Conservation (phyloP, 92 coral and sea anemone species). For the Paragorgia papillata region DNA sequence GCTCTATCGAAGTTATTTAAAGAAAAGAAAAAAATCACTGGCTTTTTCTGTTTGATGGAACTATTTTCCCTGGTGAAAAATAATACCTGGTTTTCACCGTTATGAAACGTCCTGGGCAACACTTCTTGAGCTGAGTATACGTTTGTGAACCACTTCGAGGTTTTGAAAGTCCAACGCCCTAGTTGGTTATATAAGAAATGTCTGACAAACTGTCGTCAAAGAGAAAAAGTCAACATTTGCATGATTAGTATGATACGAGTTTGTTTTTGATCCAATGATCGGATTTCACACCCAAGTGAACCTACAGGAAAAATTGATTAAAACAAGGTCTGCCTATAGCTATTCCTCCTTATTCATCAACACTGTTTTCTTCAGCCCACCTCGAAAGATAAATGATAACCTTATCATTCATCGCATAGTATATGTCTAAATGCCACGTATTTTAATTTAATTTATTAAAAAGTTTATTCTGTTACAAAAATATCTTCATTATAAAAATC, state of each 20-base stretch:
- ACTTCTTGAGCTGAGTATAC: conserved; percentile 11
- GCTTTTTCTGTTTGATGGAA: conserved; percentile 3
- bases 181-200: not conserved
- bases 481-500: not conserved
- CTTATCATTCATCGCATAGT: conserved; percentile 39
- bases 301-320: not conserved
- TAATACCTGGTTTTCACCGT: not conserved
- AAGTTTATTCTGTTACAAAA: conserved; percentile 2
- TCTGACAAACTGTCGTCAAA: no score
- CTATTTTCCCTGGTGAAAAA: not conserved
- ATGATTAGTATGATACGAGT: not conserved
- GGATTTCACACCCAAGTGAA: not conserved
- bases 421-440: conserved; percentile 41
- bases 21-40: conserved; percentile 1
- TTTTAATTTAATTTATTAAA: conserved; percentile 31
- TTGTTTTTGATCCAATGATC: not conserved
- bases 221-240: not conserved
- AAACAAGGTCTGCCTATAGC: not conserved
- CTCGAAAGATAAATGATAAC: conserved; percentile 37
- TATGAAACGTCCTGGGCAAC: not conserved
- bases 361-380: conserved; percentile 38
- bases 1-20: conserved; percentile 21
- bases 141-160: no score
- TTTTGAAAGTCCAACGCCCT: not conserved
- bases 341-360: conserved; percentile 39